Evolutionary conservation across 2,797 vertebrate species (phyloP).

Genomic region (Cossypha heuglini): DNA sequence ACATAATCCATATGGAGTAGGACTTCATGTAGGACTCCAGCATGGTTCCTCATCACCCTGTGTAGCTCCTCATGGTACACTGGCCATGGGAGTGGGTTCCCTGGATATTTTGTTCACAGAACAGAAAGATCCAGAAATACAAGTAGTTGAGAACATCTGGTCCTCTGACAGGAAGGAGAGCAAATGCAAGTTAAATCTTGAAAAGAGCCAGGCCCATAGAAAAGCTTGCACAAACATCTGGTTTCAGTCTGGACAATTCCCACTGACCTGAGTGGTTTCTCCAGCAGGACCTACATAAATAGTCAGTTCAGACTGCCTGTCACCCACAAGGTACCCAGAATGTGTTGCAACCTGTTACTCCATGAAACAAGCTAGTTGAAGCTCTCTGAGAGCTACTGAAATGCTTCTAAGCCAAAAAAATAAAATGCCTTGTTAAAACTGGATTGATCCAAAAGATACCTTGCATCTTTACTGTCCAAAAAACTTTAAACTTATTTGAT

Average conservation of each 20-base stretch:
- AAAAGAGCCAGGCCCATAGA: background rate
- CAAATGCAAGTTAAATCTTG: background rate
- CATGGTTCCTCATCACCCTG: background rate
- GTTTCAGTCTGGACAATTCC: background rate
- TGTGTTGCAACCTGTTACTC: background rate
- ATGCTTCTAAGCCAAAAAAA: background rate
- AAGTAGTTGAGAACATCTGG: background rate
- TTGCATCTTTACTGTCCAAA: background rate
- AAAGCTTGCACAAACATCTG: background rate
- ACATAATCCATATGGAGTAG: background rate
- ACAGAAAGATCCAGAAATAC: background rate
- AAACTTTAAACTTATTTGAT: background rate
- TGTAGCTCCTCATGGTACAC: accelerated
- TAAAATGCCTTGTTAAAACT: background rate
- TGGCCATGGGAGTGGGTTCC: background rate
- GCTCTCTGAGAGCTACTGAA: conserved; percentile 31
- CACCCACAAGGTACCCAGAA: background rate
- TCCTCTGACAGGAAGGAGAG: background rate
- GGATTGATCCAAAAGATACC: background rate
- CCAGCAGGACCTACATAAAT: background rate
- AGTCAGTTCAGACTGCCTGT: background rate
- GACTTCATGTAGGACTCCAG: background rate
- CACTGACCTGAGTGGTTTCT: background rate
- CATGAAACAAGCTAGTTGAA: conserved; percentile 24
- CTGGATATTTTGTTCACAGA: background rate